Evolutionary conservation across 2,888 invertebrate genomes (phyloP).

Genomic region (Catocala nupta): DNA sequence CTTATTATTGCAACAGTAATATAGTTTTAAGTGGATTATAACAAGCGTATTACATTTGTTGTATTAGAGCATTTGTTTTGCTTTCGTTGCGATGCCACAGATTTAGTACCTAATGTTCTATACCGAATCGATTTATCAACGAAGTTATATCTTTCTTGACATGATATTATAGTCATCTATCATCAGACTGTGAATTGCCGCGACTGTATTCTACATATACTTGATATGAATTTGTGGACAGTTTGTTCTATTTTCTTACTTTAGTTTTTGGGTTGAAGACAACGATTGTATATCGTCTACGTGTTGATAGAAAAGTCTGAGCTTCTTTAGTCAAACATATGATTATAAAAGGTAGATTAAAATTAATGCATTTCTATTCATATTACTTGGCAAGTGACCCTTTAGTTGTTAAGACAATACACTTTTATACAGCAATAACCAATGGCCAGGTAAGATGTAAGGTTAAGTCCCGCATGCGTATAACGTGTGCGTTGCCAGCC

Average conservation of each 20-base stretch:
- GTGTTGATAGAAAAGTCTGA: no score
- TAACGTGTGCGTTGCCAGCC: no score
- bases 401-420: no score
- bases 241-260: not conserved
- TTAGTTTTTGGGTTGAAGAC: no score
- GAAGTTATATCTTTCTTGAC: not conserved
- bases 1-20: conserved; percentile 19
- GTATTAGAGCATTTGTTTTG: conserved; percentile 31
- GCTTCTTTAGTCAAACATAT: no score
- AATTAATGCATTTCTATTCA: no score
- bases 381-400: no score
- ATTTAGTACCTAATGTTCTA: conserved; percentile 31
- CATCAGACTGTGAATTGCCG: not conserved
- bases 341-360: no score
- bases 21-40: conserved; percentile 37
- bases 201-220: not conserved
- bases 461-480: no score
- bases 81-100: conserved; percentile 31
- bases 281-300: no score
- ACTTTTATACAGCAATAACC: no score
- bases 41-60: conserved; percentile 26
- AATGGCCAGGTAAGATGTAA: no score
- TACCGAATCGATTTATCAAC: conserved; percentile 36
- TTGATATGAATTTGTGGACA: not conserved
- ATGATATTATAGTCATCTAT: conserved; percentile 1